A percentile compares a stretch with the other conserved stretches of the same genome.
Conservation (phyloP, 2,113 vertebrate species). For the Brachionichthys hirsutus region DNA sequence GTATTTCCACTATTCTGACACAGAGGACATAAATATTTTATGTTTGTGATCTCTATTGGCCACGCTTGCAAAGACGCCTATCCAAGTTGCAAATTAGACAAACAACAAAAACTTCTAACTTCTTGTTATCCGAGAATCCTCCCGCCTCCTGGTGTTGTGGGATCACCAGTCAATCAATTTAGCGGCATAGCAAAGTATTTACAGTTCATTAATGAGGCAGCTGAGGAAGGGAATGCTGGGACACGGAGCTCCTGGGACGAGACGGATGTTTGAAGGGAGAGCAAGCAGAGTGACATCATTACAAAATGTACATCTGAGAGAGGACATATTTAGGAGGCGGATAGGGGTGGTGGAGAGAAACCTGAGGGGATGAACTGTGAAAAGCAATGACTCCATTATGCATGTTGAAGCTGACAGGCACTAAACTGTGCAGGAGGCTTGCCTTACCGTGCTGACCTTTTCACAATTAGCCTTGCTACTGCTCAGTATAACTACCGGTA, state of each 20-base stretch:
- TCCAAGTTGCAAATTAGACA: slow-evolving; percentile 39
- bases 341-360: slow-evolving; percentile 11
- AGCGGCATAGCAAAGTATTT: slow-evolving; percentile 58
- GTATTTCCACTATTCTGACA: slow-evolving; percentile 4
- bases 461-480: slow-evolving; percentile 21
- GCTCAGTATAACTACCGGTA: not conserved
- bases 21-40: slow-evolving; percentile 20
- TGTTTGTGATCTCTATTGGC: slow-evolving; percentile 15
- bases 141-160: slow-evolving; percentile 16
- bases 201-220: slow-evolving; percentile 70
- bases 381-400: slow-evolving; percentile 26
- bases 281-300: slow-evolving; percentile 32
- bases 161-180: slow-evolving; percentile 61
- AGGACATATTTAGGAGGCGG: slow-evolving; percentile 20
- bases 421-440: slow-evolving; percentile 3
- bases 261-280: slow-evolving; percentile 51
- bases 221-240: slow-evolving; percentile 48
- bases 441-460: slow-evolving; percentile 9
- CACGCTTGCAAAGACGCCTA: slow-evolving; percentile 6
- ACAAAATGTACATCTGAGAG: slow-evolving; percentile 59
- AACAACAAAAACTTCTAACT: slow-evolving; percentile 27
- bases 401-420: not conserved
- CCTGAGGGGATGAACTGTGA: slow-evolving; percentile 15
- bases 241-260: slow-evolving; percentile 45
- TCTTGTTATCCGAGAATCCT: slow-evolving; percentile 57